Conservation (phyloP, 2,888 invertebrate species). For the Parnassius mnemosyne region DNA sequence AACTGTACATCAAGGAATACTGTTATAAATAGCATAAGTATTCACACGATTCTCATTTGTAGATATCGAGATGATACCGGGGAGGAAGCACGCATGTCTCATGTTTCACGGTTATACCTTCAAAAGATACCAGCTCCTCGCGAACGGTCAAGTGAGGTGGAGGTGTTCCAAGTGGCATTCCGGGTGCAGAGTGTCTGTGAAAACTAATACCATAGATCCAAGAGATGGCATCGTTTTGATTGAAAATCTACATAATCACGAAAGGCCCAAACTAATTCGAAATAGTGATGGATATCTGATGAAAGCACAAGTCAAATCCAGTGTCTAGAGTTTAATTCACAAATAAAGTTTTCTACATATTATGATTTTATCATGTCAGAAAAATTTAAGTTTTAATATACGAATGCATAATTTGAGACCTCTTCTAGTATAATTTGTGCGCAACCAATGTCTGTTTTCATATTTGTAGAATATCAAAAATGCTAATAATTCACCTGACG, state of each 20-base stretch:
- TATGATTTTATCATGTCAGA: no score
- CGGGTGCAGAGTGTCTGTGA: conserved; percentile 32
- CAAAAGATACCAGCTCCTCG: conserved; percentile 31
- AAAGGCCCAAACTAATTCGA: conserved; percentile 17
- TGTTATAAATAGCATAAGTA: neutral
- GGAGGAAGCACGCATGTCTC: conserved; percentile 33
- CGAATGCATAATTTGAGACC: no score
- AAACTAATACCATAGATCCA: conserved; percentile 25
- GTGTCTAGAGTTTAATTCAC: neutral
- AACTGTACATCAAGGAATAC: no score
- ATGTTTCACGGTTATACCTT: conserved; percentile 32
- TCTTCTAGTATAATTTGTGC: no score
- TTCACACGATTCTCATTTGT: conserved; percentile 7
- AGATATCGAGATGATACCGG: conserved; percentile 28
- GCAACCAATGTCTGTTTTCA: no score
- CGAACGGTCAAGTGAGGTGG: conserved; percentile 33
- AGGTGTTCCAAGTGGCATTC: conserved; percentile 34
- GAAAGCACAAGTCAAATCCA: conserved; percentile 13
- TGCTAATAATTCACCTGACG: no score
- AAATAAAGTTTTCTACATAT: neutral
- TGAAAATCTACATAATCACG: conserved; percentile 21
- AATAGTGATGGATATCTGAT: conserved; percentile 14
- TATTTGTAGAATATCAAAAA: no score
- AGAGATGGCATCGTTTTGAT: conserved; percentile 19
- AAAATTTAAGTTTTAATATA: no score